Conservation (phyloP, 2,888 invertebrate species). For the Philopedon plagiatum region DNA sequence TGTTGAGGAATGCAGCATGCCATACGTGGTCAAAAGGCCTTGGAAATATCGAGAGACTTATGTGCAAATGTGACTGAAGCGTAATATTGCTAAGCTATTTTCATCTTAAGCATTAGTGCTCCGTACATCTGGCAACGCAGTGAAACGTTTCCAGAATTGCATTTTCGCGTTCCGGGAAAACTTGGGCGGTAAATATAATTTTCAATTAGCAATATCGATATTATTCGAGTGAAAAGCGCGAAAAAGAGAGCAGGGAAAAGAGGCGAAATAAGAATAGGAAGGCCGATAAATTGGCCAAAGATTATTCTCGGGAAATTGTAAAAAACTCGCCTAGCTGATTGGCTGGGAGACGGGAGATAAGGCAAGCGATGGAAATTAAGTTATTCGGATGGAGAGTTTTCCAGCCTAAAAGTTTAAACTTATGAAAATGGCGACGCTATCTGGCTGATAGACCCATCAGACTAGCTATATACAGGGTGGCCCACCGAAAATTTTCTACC, state of each 20-base stretch:
- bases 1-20: too few relatives aligned
- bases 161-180: conserved; percentile 6
- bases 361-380: conserved; percentile 31
- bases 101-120: too few relatives aligned
- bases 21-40: too few relatives aligned
- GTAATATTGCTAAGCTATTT: too few relatives aligned
- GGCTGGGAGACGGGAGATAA: conserved; percentile 45
- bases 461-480: too few relatives aligned
- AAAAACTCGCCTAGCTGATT: conserved; percentile 48
- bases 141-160: not conserved
- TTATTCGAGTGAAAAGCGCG: conserved; percentile 36
- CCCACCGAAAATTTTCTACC: too few relatives aligned
- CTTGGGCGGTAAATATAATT: conserved; percentile 49
- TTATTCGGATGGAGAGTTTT: conserved; percentile 19
- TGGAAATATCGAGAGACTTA: too few relatives aligned
- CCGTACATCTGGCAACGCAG: not conserved
- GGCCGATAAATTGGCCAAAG: conserved; percentile 45
- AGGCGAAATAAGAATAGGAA: conserved; percentile 41
- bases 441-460: too few relatives aligned
- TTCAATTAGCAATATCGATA: conserved; percentile 57
- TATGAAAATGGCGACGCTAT: too few relatives aligned
- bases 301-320: conserved; percentile 49
- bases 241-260: conserved; percentile 15
- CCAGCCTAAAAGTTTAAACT: too few relatives aligned
- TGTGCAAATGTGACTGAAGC: too few relatives aligned